These are phyloP conservation scores for Xiphophorus hellerii DNA, from an alignment of 2,113 vertebrate species.

Conservation along the genomic window DNA sequence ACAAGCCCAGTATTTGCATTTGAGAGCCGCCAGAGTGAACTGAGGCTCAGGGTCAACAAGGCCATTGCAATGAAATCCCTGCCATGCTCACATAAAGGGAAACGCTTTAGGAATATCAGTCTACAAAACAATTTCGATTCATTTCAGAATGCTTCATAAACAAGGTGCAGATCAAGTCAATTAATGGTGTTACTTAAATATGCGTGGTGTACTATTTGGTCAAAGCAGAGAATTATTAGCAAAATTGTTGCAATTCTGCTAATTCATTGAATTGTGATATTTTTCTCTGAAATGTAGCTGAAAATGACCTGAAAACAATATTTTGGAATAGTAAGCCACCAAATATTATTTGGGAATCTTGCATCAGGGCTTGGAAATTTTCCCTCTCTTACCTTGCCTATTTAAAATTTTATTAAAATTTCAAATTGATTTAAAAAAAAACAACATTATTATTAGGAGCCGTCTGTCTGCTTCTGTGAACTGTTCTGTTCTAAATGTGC, in stretches of 20 bases:
- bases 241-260: background rate
- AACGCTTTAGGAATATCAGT: background rate
- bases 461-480: background rate
- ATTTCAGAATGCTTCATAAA: background rate
- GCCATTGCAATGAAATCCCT: slow-evolving; percentile 15
- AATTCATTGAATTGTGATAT: background rate
- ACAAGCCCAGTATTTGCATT: slow-evolving; percentile 54
- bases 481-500: background rate
- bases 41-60: slow-evolving; percentile 56
- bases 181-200: background rate
- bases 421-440: too few species aligned
- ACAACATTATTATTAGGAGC: too few species aligned
- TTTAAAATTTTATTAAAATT: background rate
- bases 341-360: background rate
- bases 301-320: background rate
- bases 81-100: slow-evolving; percentile 18
- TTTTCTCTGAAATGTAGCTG: background rate
- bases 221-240: background rate
- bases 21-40: slow-evolving; percentile 61
- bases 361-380: background rate
- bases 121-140: background rate
- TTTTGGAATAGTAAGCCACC: background rate
- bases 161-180: background rate
- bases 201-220: background rate
- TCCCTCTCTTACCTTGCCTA: background rate